A percentile compares a stretch with the other conserved stretches of the same genome.
Conservation (phyloP, 1,140 invertebrate genomes). For the Aricia agestis region DNA sequence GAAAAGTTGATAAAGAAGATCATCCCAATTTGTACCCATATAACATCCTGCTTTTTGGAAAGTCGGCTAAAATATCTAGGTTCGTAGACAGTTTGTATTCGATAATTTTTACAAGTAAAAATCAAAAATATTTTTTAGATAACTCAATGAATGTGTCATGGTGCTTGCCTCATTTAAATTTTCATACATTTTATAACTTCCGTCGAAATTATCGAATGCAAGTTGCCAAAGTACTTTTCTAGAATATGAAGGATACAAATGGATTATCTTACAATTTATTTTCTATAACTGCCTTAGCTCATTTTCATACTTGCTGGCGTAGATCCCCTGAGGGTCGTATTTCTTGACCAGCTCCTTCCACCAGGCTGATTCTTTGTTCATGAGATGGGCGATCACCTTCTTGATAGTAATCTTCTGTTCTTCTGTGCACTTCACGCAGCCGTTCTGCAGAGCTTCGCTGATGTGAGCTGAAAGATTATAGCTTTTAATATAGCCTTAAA, state of each 20-base stretch:
- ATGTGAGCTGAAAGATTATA: conserved; percentile 61
- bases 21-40: neutral
- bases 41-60: too few relatives aligned
- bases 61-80: too few relatives aligned
- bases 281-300: conserved; percentile 39
- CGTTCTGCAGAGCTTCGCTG: conserved; percentile 79
- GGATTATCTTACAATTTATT: too few relatives aligned
- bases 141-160: too few relatives aligned
- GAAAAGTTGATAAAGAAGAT: neutral
- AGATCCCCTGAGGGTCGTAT: conserved; percentile 80
- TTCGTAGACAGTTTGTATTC: too few relatives aligned
- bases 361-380: conserved; percentile 77
- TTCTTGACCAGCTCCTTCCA: conserved; percentile 78
- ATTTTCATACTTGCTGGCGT: conserved; percentile 76
- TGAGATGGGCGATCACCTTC: conserved; percentile 77
- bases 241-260: too few relatives aligned
- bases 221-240: too few relatives aligned
- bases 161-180: too few relatives aligned
- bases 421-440: conserved; percentile 79
- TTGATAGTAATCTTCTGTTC: conserved; percentile 77
- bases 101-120: too few relatives aligned
- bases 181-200: too few relatives aligned
- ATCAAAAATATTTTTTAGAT: too few relatives aligned
- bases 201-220: too few relatives aligned
- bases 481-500: conserved; percentile 2